Evolutionary conservation across 1,140 invertebrate genomes (phyloP).

Genomic region (Stegodyphus dumicola): DNA sequence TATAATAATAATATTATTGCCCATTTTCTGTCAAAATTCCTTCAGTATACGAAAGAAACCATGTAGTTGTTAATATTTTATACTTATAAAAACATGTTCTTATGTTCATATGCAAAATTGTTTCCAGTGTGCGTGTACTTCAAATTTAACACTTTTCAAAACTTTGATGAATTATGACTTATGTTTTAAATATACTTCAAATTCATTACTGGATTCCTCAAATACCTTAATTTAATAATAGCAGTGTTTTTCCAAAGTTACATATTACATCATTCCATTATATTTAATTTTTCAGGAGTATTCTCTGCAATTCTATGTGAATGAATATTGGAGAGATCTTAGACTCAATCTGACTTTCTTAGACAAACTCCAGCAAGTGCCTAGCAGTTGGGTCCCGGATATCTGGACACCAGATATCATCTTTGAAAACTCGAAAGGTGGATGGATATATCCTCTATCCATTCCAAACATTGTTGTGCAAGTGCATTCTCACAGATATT

Average conservation of each 20-base stretch:
- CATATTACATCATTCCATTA: neutral
- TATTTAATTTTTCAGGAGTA: conserved; percentile 39
- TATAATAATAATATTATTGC: too few relatives aligned
- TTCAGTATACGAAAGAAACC: too few relatives aligned
- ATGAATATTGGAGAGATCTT: conserved; percentile 52
- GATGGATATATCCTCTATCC: conserved; percentile 45
- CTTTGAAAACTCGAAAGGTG: conserved; percentile 59
- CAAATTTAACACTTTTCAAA: too few relatives aligned
- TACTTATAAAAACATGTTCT: too few relatives aligned
- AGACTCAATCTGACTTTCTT: neutral
- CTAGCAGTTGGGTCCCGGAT: neutral
- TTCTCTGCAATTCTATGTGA: conserved; percentile 42
- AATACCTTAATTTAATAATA: too few relatives aligned
- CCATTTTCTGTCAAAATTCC: too few relatives aligned
- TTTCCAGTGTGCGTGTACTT: too few relatives aligned
- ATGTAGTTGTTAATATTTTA: too few relatives aligned
- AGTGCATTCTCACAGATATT: neutral
- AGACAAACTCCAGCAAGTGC: conserved; percentile 4
- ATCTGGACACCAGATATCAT: conserved; percentile 48
- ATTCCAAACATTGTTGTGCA: conserved; percentile 42
- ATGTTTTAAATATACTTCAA: too few relatives aligned
- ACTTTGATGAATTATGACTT: too few relatives aligned
- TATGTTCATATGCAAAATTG: too few relatives aligned
- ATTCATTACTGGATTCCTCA: too few relatives aligned
- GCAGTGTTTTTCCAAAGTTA: neutral